These are phyloP conservation scores for Thereva nobilitata DNA, from an alignment of 2,888 invertebrate genomes.

Conservation along the genomic window DNA sequence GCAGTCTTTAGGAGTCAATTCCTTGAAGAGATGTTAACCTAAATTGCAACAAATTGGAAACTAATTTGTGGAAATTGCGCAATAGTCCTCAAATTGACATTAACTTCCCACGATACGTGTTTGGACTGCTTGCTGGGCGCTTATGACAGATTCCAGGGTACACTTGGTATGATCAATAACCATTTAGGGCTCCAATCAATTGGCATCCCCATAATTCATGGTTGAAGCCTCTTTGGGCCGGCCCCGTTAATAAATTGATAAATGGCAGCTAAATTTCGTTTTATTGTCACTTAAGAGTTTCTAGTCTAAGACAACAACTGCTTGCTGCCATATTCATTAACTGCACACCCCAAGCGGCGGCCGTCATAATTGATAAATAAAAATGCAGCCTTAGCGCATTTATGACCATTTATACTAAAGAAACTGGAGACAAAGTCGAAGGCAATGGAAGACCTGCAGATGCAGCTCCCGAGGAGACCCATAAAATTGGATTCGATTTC, in stretches of 20 bases:
- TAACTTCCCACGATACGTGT: slow-evolving; percentile 14
- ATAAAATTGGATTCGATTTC: slow-evolving; percentile 34
- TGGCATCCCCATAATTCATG: slow-evolving; percentile 24
- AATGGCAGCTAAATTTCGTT: slow-evolving; percentile 31
- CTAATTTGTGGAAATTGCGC: slow-evolving; percentile 27
- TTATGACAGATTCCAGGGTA: slow-evolving; percentile 5
- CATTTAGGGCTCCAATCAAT: slow-evolving; percentile 24
- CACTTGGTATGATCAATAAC: slow-evolving; percentile 17
- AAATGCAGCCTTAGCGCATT: slow-evolving; percentile 24
- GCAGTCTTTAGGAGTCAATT: too few species aligned
- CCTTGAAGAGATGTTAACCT: neutral
- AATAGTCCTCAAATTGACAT: neutral
- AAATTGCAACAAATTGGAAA: neutral
- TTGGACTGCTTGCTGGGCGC: neutral
- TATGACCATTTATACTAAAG: slow-evolving; percentile 1
- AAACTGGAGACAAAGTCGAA: slow-evolving; percentile 8
- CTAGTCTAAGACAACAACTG: neutral
- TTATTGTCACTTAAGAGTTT: slow-evolving; percentile 15
- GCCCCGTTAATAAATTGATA: slow-evolving; percentile 27
- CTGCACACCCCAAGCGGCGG: neutral
- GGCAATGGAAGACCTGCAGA: slow-evolving; percentile 6
- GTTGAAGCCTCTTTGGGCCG: slow-evolving; percentile 1
- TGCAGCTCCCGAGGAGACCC: slow-evolving; percentile 28
- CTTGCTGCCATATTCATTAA: slow-evolving; percentile 8
- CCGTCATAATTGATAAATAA: slow-evolving; percentile 33